Conservation (phyloP, 2,888 invertebrate genomes). For the Electrophaes corylata region DNA sequence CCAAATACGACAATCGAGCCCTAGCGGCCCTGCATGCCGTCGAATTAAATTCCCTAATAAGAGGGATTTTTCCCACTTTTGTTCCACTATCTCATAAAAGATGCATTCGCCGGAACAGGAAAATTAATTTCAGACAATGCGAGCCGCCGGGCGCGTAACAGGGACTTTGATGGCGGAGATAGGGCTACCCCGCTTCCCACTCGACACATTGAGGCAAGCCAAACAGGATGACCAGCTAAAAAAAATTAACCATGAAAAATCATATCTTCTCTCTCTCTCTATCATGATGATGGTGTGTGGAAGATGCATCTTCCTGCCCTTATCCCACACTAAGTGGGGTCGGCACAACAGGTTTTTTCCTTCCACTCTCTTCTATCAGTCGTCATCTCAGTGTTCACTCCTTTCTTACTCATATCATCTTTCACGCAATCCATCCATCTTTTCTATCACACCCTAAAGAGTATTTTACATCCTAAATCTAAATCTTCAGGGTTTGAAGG, state of each 20-base stretch:
- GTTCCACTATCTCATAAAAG: constrained; percentile 76
- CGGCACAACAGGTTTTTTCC: no score
- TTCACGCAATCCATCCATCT: no score
- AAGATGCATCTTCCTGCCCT: no score
- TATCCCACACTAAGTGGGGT: no score
- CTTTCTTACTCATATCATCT: no score
- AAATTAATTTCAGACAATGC: constrained; percentile 79
- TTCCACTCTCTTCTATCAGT: no score
- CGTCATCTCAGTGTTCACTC: no score
- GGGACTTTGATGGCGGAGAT: constrained; percentile 26
- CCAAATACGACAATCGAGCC: constrained; percentile 28
- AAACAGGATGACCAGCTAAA: neutral
- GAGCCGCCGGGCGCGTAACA: constrained; percentile 51
- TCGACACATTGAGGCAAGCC: neutral
- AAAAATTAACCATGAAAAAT: no score
- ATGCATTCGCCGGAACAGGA: constrained; percentile 74
- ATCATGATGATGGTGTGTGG: no score
- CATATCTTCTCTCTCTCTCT: neutral
- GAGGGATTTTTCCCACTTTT: constrained; percentile 57
- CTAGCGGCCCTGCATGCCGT: constrained; percentile 15
- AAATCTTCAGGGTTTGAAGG: no score
- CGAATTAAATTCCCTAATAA: constrained; percentile 37
- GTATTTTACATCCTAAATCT: no score
- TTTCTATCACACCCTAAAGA: no score
- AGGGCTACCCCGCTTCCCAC: constrained; percentile 22